These are phyloP conservation scores for Strix uralensis DNA, from an alignment of 2,113 vertebrate genomes.

Conservation along the genomic window DNA sequence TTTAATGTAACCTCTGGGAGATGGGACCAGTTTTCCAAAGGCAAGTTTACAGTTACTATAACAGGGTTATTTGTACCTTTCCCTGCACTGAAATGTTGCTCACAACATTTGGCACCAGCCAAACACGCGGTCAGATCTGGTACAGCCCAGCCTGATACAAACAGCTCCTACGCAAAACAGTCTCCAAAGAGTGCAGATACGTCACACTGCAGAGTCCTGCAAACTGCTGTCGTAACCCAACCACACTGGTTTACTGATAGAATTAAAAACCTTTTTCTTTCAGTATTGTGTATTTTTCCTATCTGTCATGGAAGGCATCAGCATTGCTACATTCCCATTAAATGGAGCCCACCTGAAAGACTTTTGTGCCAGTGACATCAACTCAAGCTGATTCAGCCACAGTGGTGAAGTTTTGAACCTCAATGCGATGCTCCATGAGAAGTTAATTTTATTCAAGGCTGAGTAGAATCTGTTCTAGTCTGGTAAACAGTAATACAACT, in stretches of 20 bases:
- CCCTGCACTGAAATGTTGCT: neutral
- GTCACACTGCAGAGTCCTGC: neutral
- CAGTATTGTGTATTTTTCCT: neutral
- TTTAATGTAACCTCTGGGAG: neutral
- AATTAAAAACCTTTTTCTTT: neutral
- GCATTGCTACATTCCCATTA: neutral
- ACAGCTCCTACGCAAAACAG: neutral
- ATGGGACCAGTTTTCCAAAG: neutral
- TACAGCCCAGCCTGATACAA: neutral
- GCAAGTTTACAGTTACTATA: neutral
- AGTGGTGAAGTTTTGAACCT: neutral
- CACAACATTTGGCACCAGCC: neutral
- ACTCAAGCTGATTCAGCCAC: neutral
- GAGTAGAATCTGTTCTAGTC: neutral
- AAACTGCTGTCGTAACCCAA: neutral
- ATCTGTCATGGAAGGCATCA: fast-evolving
- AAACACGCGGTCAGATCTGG: fast-evolving
- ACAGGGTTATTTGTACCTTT: neutral
- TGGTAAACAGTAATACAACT: neutral
- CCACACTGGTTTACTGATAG: fast-evolving
- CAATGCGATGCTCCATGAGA: fast-evolving
- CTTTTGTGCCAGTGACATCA: neutral
- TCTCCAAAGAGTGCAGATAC: neutral
- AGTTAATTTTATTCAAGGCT: neutral
- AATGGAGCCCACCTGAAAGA: neutral